Evolutionary conservation across 1,140 invertebrate species (phyloP).

Genomic region (Penaeus japonicus): DNA sequence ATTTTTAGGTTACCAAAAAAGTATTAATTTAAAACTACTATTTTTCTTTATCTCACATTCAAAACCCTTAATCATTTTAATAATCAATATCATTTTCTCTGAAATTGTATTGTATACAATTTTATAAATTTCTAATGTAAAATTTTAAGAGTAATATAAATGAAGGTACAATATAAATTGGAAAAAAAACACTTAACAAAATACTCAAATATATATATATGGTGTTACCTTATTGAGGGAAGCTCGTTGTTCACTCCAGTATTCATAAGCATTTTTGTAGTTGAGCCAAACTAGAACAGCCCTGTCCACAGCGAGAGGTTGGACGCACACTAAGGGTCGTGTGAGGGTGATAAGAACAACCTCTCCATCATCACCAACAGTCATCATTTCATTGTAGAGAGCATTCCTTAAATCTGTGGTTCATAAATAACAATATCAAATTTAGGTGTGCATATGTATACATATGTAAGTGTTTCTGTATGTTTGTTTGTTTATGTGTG

Average conservation of each 20-base stretch:
- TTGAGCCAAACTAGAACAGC: conserved; percentile 97
- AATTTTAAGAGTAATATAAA: neutral
- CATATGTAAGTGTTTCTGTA: too few relatives aligned
- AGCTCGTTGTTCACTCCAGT: conserved; percentile 95
- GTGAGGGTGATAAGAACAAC: conserved; percentile 91
- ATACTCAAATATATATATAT: neutral
- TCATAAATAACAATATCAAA: neutral
- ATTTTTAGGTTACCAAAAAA: neutral
- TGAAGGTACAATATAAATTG: neutral
- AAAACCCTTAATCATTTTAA: too few relatives aligned
- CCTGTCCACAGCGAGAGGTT: conserved; percentile 94
- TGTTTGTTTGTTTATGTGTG: neutral
- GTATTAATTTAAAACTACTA: neutral
- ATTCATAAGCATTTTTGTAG: conserved; percentile 98
- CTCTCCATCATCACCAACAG: conserved; percentile 80
- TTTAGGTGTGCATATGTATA: neutral
- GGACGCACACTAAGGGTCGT: conserved; percentile 91
- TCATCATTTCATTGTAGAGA: conserved; percentile 84
- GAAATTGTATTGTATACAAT: too few relatives aligned
- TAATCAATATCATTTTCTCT: too few relatives aligned
- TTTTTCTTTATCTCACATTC: too few relatives aligned
- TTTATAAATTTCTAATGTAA: too few relatives aligned
- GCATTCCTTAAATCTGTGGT: conserved; percentile 73
- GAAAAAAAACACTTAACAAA: neutral
- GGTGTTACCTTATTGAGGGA: conserved; percentile 75